Percentiles rank a stretch among this genome's conserved stretches.
phyloP scores from a whole-genome alignment of 2,797 vertebrate genomes.

The Taeniopygia guttata region DNA sequence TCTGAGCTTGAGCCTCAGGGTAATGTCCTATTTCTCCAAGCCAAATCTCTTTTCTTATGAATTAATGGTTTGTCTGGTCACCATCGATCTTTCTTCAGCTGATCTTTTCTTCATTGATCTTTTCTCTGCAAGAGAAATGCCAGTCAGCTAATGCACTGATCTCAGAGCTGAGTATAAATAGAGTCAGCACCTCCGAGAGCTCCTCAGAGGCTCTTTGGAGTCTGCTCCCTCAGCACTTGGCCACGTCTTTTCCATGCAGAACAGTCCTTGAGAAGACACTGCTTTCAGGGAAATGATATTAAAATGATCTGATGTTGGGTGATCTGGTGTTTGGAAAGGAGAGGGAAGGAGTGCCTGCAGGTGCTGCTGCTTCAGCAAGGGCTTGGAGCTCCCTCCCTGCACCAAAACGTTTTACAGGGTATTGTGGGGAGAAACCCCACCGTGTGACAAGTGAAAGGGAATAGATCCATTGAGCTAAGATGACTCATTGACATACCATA shows the following conservation, averaged over 20 bases:
- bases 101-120: slow-evolving; percentile 59
- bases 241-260: not conserved
- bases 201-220: not conserved
- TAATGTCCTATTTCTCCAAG: slow-evolving; percentile 48
- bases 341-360: not conserved
- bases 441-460: not conserved
- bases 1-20: not conserved
- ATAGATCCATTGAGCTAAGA: not conserved
- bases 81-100: slow-evolving; percentile 48
- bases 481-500: not conserved
- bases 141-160: slow-evolving; percentile 35
- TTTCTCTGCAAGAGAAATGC: slow-evolving; percentile 36
- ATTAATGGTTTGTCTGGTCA: slow-evolving; percentile 58
- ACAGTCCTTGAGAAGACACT: not conserved
- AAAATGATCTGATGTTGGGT: not conserved
- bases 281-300: not conserved
- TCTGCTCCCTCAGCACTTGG: not conserved
- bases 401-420: not conserved
- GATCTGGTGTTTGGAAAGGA: not conserved
- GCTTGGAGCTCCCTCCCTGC: not conserved
- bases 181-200: not conserved
- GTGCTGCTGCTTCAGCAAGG: not conserved
- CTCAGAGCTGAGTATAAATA: not conserved
- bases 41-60: slow-evolving; percentile 38
- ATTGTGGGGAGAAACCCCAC: not conserved